Evolutionary conservation across 2,888 invertebrate species (phyloP), one percentile per base, ranked within the genome.

Genomic region (Apoderus coryli): DNA sequence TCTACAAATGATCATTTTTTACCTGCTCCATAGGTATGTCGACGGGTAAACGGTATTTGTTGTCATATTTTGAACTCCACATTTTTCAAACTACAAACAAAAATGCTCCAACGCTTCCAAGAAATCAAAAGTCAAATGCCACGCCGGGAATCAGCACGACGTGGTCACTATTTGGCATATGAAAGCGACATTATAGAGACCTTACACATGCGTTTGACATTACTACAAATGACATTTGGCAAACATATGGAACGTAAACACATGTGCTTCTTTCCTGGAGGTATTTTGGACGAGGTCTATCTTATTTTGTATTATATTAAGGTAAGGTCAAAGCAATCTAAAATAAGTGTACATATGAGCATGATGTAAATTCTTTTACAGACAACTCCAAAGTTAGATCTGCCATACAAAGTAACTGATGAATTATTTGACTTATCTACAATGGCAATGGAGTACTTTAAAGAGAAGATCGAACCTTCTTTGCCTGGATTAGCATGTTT

Each of bases 371-470:
- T n/a, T n/a, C n/a, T n/a, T n/a, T 32, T 27, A 23, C 14, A 39
- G 39, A 39, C 37, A 4, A 84, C 81, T 41, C 75, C 79, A 14
- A 82, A 80, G 54, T 60, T 86, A 45, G 79, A 79, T 40, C 69
- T 86, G 49, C 86, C 90, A 25, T 90, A 85, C 59, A 86, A 88
- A 60, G 85, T 92, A 36, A 86, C 89, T 5, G 90, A 90, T 61
- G 90, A 92, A 58, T 64, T 92, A 33, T 86, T 89, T 61, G 92
- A 92, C 63, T 67, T 92, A 40, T 89, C 89, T 22, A 88, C 89
- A 22, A 92, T 92, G 92, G 92, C 92, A 16, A 90, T 92, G 90
- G 92, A 92, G 60, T 90, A 90, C 59, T 92, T 92, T 59, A 89
- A 89, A 56, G 90, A 92, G 57, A 77, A 81, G 48, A 85, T 92